These are phyloP conservation scores for Melanotaenia nigrans DNA, from an alignment of 2,797 vertebrate species.

Conservation along the genomic window DNA sequence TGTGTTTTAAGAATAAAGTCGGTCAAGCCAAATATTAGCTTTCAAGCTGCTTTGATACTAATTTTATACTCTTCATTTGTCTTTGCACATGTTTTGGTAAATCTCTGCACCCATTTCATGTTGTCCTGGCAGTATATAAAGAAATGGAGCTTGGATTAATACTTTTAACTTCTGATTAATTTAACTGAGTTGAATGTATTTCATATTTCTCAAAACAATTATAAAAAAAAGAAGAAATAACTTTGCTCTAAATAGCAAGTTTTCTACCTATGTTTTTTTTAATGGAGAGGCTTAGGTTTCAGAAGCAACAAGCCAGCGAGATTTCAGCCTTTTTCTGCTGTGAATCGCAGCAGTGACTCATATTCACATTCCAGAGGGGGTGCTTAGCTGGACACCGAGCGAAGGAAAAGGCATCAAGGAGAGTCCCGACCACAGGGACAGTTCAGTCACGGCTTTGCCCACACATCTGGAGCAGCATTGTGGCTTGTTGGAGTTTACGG, in stretches of 20 bases:
- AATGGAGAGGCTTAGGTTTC: constrained; percentile 14
- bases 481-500: constrained; percentile 67
- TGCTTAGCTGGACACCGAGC: constrained; percentile 60
- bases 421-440: constrained; percentile 54
- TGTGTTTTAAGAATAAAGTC: not conserved
- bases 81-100: not conserved
- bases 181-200: too few relatives aligned
- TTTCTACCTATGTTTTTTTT: constrained; percentile 3
- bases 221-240: not conserved
- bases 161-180: not conserved
- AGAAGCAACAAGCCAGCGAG: constrained; percentile 42
- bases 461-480: constrained; percentile 72
- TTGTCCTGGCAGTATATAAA: not conserved
- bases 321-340: constrained; percentile 56
- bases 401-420: constrained; percentile 42
- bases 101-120: too few relatives aligned
- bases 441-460: constrained; percentile 46
- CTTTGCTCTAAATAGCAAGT: constrained; percentile 9
- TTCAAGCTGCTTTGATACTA: not conserved
- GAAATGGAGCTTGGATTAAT: not conserved
- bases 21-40: not conserved
- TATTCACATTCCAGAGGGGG: constrained; percentile 71
- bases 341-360: constrained; percentile 71
- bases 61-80: not conserved
- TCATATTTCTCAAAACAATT: too few relatives aligned